Percentiles rank a stretch among this genome's conserved stretches.
phyloP scores from a whole-genome alignment of 2,113 vertebrate species.

The Perccottus glenii region DNA sequence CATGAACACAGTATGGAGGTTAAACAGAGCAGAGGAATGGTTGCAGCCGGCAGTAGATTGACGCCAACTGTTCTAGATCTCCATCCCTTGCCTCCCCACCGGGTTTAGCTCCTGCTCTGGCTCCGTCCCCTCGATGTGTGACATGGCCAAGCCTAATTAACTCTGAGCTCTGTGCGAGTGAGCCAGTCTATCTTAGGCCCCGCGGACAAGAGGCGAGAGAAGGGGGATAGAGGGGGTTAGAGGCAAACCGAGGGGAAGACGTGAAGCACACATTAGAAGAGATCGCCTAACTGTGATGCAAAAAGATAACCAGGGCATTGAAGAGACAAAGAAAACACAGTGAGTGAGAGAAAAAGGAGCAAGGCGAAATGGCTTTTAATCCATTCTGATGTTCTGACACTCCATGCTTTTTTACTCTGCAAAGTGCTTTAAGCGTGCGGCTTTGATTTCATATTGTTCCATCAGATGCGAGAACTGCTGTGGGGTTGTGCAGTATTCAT shows the following conservation, averaged over 20 bases:
- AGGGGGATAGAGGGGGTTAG: slow-evolving; percentile 5
- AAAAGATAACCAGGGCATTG: slow-evolving; percentile 51
- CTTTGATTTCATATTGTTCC: slow-evolving; percentile 72
- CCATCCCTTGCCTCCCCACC: slow-evolving; percentile 65
- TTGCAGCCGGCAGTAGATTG: slow-evolving; percentile 33
- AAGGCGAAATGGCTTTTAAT: slow-evolving; percentile 58
- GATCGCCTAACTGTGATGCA: slow-evolving; percentile 50
- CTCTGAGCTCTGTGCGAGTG: slow-evolving; percentile 62
- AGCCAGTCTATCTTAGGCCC: slow-evolving; percentile 64
- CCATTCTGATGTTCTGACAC: slow-evolving; percentile 60
- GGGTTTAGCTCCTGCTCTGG: slow-evolving; percentile 57
- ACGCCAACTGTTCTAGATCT: slow-evolving; percentile 60
- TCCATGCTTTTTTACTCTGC: slow-evolving; percentile 47
- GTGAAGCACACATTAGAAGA: slow-evolving; percentile 37
- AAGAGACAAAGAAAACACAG: slow-evolving; percentile 24
- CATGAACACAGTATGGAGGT: slow-evolving; percentile 7
- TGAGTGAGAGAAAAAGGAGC: neutral
- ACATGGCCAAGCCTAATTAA: slow-evolving; percentile 77
- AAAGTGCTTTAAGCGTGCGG: slow-evolving; percentile 49
- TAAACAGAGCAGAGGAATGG: slow-evolving; percentile 25
- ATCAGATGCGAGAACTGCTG: slow-evolving; percentile 50
- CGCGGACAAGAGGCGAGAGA: slow-evolving; percentile 34
- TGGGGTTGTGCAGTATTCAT: slow-evolving; percentile 39
- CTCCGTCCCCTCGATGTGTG: slow-evolving; percentile 61
- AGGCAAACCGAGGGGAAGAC: slow-evolving; percentile 28